These are phyloP conservation scores for Ceratosolen solmsi DNA, from an alignment of 1,140 invertebrate species.

Conservation along the genomic window DNA sequence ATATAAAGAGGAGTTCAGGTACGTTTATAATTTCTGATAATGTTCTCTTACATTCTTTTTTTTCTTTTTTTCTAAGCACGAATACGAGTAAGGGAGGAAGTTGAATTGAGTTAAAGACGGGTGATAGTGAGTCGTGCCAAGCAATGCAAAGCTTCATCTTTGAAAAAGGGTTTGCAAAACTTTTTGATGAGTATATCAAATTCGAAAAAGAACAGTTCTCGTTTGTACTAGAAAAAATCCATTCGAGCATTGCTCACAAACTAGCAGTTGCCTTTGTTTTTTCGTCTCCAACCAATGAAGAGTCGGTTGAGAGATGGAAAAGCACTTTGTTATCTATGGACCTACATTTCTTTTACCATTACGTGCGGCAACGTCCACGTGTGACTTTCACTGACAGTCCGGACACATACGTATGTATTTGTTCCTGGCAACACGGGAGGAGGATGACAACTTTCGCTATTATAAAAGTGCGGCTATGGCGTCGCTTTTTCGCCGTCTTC, in stretches of 20 bases:
- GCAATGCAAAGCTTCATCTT: slow-evolving; percentile 26
- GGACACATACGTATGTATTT: not conserved
- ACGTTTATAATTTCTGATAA: not conserved
- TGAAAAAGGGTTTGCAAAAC: slow-evolving; percentile 22
- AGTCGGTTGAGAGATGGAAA: slow-evolving; percentile 37
- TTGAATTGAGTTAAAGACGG: slow-evolving; percentile 7
- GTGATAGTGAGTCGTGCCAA: slow-evolving; percentile 7
- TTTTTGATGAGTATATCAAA: slow-evolving; percentile 39
- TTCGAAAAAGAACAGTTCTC: not conserved
- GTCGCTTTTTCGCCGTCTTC: not conserved
- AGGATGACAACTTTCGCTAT: slow-evolving; percentile 57
- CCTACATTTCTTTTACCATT: not conserved
- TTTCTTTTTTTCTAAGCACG: not conserved
- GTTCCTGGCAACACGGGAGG: slow-evolving; percentile 5
- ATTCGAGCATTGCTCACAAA: not conserved
- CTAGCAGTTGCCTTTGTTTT: not conserved
- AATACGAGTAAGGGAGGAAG: not conserved
- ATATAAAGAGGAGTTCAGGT: not conserved
- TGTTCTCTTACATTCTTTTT: slow-evolving; percentile 10
- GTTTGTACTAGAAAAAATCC: not conserved
- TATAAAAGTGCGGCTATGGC: slow-evolving; percentile 50
- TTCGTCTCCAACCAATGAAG: not conserved
- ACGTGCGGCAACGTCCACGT: slow-evolving; percentile 45
- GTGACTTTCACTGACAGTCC: slow-evolving; percentile 53
- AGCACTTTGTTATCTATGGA: slow-evolving; percentile 53